phyloP scores from a whole-genome alignment of 2,888 invertebrate genomes.

The Tetranychus truncatus region DNA sequence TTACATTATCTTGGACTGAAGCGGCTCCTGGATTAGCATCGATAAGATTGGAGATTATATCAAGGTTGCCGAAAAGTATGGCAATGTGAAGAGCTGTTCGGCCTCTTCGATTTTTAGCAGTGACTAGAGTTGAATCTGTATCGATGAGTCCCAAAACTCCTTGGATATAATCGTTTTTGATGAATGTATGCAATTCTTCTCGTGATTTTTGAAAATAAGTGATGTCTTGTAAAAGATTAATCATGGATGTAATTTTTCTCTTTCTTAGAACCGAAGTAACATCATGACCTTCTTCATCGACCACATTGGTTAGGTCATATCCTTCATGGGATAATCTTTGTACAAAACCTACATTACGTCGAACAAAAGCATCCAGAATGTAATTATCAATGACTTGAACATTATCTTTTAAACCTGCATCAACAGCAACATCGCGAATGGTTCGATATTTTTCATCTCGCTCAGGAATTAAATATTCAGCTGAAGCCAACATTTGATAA shows the following conservation, averaged over 20 bases:
- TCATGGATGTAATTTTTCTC: conserved; percentile 31
- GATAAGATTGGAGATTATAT: conserved; percentile 30
- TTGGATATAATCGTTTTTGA: conserved; percentile 24
- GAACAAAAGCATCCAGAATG: conserved; percentile 41
- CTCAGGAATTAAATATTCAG: conserved; percentile 57
- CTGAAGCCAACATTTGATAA: conserved; percentile 58
- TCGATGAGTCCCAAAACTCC: conserved; percentile 22
- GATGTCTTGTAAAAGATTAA: conserved; percentile 50
- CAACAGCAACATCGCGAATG: conserved; percentile 62
- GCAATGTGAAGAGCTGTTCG: conserved; percentile 30
- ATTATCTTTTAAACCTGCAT: conserved; percentile 57
- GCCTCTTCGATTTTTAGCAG: conserved; percentile 31
- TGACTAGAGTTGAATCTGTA: conserved; percentile 22
- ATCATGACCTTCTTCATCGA: conserved; percentile 48
- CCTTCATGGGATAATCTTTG: conserved; percentile 55
- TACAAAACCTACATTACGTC: conserved; percentile 19
- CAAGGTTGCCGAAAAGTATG: conserved; percentile 32
- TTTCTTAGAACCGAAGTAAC: conserved; percentile 19
- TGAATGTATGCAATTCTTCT: conserved; percentile 26
- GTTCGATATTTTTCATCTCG: conserved; percentile 71
- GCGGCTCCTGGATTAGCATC: conserved; percentile 40
- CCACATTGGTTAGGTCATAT: conserved; percentile 62
- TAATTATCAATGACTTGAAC: conserved; percentile 61
- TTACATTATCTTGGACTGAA: conserved; percentile 64
- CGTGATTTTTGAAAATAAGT: conserved; percentile 44